These are phyloP conservation scores for Notiomystis cincta DNA, from an alignment of 2,113 vertebrate genomes.

Conservation along the genomic window DNA sequence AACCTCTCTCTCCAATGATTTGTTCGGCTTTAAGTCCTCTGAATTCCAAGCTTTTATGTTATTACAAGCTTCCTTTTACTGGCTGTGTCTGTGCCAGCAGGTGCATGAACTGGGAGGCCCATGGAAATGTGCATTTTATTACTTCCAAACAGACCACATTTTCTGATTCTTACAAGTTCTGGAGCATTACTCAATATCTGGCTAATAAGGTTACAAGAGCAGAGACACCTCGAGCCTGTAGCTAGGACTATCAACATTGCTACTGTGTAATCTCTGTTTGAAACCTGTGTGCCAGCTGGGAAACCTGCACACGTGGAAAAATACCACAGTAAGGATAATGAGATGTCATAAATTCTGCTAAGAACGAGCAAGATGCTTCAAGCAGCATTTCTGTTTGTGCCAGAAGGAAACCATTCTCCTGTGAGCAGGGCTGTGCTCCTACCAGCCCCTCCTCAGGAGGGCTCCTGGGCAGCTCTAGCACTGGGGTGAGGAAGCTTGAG, in stretches of 20 bases:
- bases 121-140: conserved; percentile 19
- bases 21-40: neutral
- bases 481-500: neutral
- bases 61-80: conserved; percentile 33
- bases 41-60: conserved; percentile 50
- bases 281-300: neutral
- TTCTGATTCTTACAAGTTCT: neutral
- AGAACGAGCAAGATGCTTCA: neutral
- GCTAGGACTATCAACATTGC: neutral
- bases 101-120: conserved; percentile 7
- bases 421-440: neutral
- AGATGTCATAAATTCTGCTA: neutral
- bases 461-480: neutral
- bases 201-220: neutral
- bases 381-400: neutral
- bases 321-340: neutral
- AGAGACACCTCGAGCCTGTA: neutral
- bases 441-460: accelerated
- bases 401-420: neutral
- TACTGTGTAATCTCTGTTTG: neutral
- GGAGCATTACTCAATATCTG: neutral
- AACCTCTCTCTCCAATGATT: neutral
- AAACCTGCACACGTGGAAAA: neutral
- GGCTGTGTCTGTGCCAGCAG: conserved; percentile 29
- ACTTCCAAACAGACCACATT: neutral